Base-by-base conservation (phyloP, 1,140 invertebrate species). In the Caenorhabditis inopinata region DNA sequence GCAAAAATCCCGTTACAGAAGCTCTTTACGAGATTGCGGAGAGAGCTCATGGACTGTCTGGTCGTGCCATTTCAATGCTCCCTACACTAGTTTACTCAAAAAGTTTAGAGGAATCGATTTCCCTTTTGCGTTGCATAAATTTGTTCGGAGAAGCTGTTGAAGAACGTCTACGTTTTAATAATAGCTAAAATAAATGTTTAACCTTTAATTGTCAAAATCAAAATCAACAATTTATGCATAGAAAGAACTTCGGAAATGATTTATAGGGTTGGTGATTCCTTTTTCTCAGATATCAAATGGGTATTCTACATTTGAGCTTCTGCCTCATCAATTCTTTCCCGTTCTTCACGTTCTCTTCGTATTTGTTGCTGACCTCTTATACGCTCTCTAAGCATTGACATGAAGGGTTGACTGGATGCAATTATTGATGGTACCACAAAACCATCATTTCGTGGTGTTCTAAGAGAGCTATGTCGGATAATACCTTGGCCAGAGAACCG, bases 61-160 rank as follows among this genome's bases (percentile, higher is more conserved):
- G 46, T 5, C 51, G 82, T 25, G 46, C 79, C 1, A 53, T 82
- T 14, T 74, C 82, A 14, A 83, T 84, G 46, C 58, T 83, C 9
- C 82, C 82, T 1, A 81, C 76, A 14, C 49, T 81, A 25, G 80
- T 51, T 3, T 73, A 29, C n/a, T n/a, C 80, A 1, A 62, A 47
- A n/a, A 32, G 51, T 32, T 16, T n/a, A 11, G 47, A 51, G 21
- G 38, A 32, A 16, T 16, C 27, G 1, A 32, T 80, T 9, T 29
- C 46, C 3, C 45, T 75, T 7, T 7, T 23, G 12, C 11, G 49
- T 16, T 80, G 48, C 11, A 27, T 80, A 23, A 32, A 21, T 14
- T 25, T 80, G 23, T 42, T 80, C 42, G 16, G 38, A 1, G 38
- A 38, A 9, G 78, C 62, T 14, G 51, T 80, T 7, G 6, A 75